Evolutionary conservation across 92 coral and sea anemone species (phyloP).

Genomic region (Porites divaricata): DNA sequence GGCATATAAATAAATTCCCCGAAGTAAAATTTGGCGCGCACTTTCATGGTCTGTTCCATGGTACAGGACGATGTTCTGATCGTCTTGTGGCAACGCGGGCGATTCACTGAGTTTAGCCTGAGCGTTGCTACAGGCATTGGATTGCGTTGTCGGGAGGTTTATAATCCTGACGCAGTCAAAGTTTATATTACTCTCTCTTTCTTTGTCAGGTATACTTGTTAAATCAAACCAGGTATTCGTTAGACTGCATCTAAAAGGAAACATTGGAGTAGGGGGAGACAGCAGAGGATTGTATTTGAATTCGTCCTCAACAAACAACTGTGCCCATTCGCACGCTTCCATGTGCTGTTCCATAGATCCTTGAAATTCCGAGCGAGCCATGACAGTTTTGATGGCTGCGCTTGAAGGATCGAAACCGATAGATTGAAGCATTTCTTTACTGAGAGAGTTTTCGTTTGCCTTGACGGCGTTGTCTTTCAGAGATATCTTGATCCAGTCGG

Average conservation of each 20-base stretch:
- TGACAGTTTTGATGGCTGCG: conserved; percentile 17
- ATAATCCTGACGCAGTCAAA: conserved; percentile 5
- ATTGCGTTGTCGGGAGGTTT: conserved; percentile 28
- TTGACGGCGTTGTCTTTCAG: neutral
- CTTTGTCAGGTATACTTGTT: neutral
- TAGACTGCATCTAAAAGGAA: conserved; percentile 9
- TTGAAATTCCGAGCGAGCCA: neutral
- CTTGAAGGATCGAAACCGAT: conserved; percentile 46
- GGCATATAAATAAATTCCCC: conserved; percentile 32
- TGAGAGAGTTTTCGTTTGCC: neutral
- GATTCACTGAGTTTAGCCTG: neutral
- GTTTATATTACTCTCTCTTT: neutral
- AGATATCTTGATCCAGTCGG: conserved; percentile 43
- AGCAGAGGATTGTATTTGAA: conserved; percentile 57
- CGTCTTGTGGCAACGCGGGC: neutral
- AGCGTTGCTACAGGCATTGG: neutral
- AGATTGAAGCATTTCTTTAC: conserved; percentile 19
- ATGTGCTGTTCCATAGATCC: conserved; percentile 16
- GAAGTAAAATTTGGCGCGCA: conserved; percentile 44
- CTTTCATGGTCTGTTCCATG: conserved; percentile 75
- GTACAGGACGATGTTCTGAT: conserved; percentile 18
- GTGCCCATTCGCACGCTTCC: conserved; percentile 41
- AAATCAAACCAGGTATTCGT: conserved; percentile 27
- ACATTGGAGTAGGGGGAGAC: conserved; percentile 19
- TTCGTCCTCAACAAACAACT: conserved; percentile 49